Conservation (phyloP, 2,113 vertebrate genomes). For the Muntiacus reevesi region DNA sequence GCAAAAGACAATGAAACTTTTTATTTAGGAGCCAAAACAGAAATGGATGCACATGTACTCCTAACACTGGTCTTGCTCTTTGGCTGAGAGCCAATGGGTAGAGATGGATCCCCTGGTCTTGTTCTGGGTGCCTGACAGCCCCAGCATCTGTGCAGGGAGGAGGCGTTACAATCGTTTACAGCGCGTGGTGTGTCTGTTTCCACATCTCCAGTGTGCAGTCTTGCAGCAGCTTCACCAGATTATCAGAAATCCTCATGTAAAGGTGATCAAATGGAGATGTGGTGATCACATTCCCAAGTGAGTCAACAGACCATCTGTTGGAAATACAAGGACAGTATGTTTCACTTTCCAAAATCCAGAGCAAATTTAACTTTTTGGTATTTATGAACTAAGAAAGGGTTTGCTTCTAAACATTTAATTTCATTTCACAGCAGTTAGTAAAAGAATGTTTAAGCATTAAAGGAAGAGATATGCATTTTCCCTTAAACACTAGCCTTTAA, state of each 20-base stretch:
- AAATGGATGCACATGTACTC: neutral
- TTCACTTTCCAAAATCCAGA: constrained; percentile 46
- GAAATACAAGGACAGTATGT: constrained; percentile 28
- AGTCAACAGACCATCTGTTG: constrained; percentile 16
- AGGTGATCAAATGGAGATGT: constrained; percentile 20
- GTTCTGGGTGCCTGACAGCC: neutral
- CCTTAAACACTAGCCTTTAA: neutral
- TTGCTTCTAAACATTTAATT: constrained; percentile 42
- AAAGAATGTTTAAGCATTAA: constrained; percentile 57
- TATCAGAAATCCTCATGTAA: neutral
- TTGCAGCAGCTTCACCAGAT: neutral
- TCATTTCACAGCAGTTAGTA: constrained; percentile 1
- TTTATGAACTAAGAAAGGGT: constrained; percentile 45
- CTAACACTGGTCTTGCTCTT: neutral
- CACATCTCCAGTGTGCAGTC: neutral
- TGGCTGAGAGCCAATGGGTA: neutral
- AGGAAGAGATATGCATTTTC: constrained; percentile 54
- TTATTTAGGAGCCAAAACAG: neutral
- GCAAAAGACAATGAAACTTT: neutral
- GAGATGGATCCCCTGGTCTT: neutral
- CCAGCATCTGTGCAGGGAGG: neutral
- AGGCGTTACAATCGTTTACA: neutral
- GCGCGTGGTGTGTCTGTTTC: too few species aligned
- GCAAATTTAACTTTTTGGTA: neutral
- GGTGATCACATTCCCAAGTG: neutral